Evolutionary conservation across 1,140 invertebrate species (phyloP).

Genomic region (Drosophila virilis): DNA sequence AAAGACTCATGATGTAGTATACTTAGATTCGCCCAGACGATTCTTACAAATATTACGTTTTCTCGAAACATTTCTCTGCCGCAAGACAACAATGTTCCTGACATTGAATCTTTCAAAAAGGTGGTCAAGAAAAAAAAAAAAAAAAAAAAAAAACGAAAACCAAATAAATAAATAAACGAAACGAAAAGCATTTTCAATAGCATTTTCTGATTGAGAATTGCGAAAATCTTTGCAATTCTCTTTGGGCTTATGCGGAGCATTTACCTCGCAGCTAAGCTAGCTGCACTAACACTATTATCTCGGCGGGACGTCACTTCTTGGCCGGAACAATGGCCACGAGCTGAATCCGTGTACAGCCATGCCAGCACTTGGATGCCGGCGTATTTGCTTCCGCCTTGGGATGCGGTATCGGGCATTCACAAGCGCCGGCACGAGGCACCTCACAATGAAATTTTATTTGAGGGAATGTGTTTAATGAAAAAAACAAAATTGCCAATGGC

Average conservation of each 20-base stretch:
- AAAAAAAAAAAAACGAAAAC: conserved; percentile 7
- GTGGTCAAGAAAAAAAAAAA: conserved; percentile 42
- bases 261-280: not conserved
- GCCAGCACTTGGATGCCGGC: conserved; percentile 11
- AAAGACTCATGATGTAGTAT: not conserved
- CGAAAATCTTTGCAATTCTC: conserved; percentile 35
- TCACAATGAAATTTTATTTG: conserved; percentile 4
- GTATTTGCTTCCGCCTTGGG: conserved; percentile 28
- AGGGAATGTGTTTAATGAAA: conserved; percentile 18
- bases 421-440: conserved; percentile 34
- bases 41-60: conserved; percentile 14
- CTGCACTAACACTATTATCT: not conserved
- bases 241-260: conserved; percentile 6
- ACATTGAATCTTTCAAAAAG: conserved; percentile 55
- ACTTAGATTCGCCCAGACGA: conserved; percentile 1
- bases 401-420: conserved; percentile 3
- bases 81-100: conserved; percentile 29
- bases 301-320: conserved; percentile 55
- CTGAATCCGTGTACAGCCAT: conserved; percentile 51
- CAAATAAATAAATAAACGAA: not conserved
- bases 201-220: conserved; percentile 11
- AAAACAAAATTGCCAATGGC: conserved; percentile 6
- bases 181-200: conserved; percentile 13
- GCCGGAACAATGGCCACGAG: conserved; percentile 65
- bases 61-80: conserved; percentile 16